Conservation (phyloP, 2,888 invertebrate genomes). For the Teinopalpus imperialis region DNA sequence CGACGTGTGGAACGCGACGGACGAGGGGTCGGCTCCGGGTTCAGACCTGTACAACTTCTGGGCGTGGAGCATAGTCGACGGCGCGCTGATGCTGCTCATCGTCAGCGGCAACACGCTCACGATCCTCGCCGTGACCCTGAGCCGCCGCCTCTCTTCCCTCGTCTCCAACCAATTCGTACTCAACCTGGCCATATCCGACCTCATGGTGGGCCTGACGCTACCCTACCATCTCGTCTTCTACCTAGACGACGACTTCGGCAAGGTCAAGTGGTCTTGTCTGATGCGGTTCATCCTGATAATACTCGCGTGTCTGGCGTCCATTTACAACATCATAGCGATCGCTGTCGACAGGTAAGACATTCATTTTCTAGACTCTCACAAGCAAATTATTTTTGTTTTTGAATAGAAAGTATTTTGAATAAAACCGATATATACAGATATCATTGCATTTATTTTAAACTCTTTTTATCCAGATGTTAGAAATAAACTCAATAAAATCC, state of each 20-base stretch:
- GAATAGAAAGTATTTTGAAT: too few species aligned
- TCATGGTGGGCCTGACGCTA: conserved; percentile 88
- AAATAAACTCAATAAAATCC: too few species aligned
- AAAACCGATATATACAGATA: too few species aligned
- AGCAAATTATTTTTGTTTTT: too few species aligned
- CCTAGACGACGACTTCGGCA: conserved; percentile 82
- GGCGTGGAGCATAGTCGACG: conserved; percentile 86
- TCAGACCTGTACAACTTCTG: conserved; percentile 74
- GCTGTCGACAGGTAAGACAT: conserved; percentile 85
- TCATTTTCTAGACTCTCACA: too few species aligned
- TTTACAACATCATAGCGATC: conserved; percentile 89
- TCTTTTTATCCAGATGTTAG: too few species aligned
- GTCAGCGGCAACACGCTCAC: conserved; percentile 89
- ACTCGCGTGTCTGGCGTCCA: conserved; percentile 89
- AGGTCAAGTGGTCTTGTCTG: conserved; percentile 84
- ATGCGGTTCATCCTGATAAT: conserved; percentile 88
- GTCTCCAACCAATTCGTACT: conserved; percentile 90
- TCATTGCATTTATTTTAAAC: too few species aligned
- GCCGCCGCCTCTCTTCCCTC: conserved; percentile 85
- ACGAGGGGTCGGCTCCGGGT: conserved; percentile 46
- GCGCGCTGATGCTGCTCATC: conserved; percentile 84
- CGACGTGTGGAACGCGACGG: conserved; percentile 59
- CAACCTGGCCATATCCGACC: conserved; percentile 89
- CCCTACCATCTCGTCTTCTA: conserved; percentile 91
- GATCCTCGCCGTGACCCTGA: conserved; percentile 87